Percentiles rank a stretch among this genome's conserved stretches.
phyloP scores from a whole-genome alignment of 2,113 vertebrate species.

The Circaetus cinerascens region DNA sequence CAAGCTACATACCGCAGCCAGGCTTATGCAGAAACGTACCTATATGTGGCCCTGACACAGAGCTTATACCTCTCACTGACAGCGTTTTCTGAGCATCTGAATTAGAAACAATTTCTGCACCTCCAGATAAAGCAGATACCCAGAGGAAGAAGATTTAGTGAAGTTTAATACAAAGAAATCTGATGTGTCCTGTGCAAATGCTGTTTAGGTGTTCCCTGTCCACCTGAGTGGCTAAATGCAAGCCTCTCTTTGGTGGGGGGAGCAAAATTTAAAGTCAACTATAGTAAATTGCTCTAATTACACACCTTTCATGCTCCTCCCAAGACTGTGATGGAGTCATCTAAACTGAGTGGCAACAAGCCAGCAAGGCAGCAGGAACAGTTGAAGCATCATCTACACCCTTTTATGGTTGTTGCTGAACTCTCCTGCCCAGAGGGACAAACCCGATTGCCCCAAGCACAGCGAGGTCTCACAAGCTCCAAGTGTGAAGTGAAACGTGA shows the following conservation, averaged over 20 bases:
- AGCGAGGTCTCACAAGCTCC: neutral
- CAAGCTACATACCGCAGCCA: neutral
- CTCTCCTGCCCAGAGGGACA: neutral
- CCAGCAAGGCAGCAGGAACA: neutral
- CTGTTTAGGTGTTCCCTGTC: neutral
- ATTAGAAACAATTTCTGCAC: neutral
- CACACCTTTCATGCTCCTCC: neutral
- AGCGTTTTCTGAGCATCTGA: neutral
- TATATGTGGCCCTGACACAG: accelerated
- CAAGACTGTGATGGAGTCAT: neutral
- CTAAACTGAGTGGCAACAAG: neutral
- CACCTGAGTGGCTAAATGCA: neutral
- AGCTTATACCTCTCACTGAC: neutral
- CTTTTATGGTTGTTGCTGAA: neutral
- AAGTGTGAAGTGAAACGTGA: neutral
- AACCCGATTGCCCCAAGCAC: neutral
- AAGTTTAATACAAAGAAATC: neutral
- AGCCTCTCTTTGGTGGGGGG: neutral
- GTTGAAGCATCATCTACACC: neutral
- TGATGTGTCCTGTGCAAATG: neutral
- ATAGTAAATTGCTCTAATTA: neutral
- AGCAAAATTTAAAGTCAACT: neutral
- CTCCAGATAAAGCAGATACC: neutral
- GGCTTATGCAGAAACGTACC: neutral
- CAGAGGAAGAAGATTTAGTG: neutral